Evolutionary conservation across 2,888 invertebrate genomes (phyloP).

Genomic region (Rambutsinella grinnellia): DNA sequence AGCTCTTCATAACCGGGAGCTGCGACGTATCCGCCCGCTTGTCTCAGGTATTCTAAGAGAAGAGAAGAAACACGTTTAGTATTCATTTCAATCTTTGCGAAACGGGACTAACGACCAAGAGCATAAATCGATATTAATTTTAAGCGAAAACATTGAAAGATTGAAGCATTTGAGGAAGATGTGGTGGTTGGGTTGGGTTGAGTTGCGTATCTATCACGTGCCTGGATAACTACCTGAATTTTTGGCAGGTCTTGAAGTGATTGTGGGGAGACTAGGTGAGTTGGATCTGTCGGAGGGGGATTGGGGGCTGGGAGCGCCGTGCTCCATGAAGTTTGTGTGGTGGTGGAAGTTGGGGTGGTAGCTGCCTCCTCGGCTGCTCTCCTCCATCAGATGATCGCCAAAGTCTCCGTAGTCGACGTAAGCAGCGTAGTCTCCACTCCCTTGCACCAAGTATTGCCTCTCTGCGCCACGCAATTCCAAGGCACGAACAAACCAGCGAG

Average conservation of each 20-base stretch:
- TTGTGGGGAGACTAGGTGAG: slow-evolving; percentile 72
- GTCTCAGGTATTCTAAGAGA: slow-evolving; percentile 72
- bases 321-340: slow-evolving; percentile 69
- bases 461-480: slow-evolving; percentile 31
- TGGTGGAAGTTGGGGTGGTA: slow-evolving; percentile 66
- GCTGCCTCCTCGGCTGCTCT: slow-evolving; percentile 59
- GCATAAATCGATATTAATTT: too few species aligned
- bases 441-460: slow-evolving; percentile 38
- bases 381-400: slow-evolving; percentile 30
- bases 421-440: slow-evolving; percentile 66
- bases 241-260: slow-evolving; percentile 68
- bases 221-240: slow-evolving; percentile 61
- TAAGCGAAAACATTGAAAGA: background rate
- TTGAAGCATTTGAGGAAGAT: too few species aligned
- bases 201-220: too few species aligned
- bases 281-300: slow-evolving; percentile 74
- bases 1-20: slow-evolving; percentile 77
- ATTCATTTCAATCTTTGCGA: too few species aligned
- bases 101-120: too few species aligned
- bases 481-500: slow-evolving; percentile 2
- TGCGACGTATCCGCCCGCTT: slow-evolving; percentile 71
- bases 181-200: background rate
- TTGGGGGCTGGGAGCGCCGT: slow-evolving; percentile 71
- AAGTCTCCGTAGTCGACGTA: slow-evolving; percentile 72
- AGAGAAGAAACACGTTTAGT: too few species aligned